Evolutionary conservation across 2,797 vertebrate species (phyloP), one percentile per base, ranked within the genome.

Genomic region (Champsocephalus esox): DNA sequence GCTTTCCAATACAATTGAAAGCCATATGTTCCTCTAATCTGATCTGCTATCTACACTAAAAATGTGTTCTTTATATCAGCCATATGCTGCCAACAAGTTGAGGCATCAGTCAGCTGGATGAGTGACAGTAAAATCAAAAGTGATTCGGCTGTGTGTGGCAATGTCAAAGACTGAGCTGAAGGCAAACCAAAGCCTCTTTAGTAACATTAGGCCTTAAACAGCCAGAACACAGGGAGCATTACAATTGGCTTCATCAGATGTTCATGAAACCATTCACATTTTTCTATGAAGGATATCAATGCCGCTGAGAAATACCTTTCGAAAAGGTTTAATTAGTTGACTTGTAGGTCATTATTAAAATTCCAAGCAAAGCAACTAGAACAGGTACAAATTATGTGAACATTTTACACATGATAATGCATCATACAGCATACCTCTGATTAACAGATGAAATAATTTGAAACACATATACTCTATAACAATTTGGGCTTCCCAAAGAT

Each of bases 11-110:
- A 56, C 73, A 82, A 67, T 51, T 45, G 50, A n/a, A 44, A 49
- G 34, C 63, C 57, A 72, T 81, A 80, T 71, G 75, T 52, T 81
- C 2, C 9, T 77, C 52, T 79, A 55, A 83, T 83, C 49, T 52
- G 43, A 77, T 70, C 55, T 65, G 51, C 49, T 24, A 52, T 67
- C 32, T 60, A 49, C 69, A 57, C 11, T 67, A 51, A 70, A 64
- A 62, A 19, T 21, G 2, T 24, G 44, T 51, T 63, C 51, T 76
- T 61, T 19, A 64, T 32, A 58, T 44, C 28, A 58, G 62, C 56
- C 68, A 48, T 49, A 70, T 73, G 75, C 57, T 58, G 65, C 66
- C 48, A 64, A 66, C 17, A 74, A 77, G 60, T 61, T 41, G 51
- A 60, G 10, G 57, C 17, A 0, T 51, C 56, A 57, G 21, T 74